These are phyloP conservation scores for Pandemis cinnamomeana DNA, from an alignment of 2,888 invertebrate genomes.

Conservation along the genomic window DNA sequence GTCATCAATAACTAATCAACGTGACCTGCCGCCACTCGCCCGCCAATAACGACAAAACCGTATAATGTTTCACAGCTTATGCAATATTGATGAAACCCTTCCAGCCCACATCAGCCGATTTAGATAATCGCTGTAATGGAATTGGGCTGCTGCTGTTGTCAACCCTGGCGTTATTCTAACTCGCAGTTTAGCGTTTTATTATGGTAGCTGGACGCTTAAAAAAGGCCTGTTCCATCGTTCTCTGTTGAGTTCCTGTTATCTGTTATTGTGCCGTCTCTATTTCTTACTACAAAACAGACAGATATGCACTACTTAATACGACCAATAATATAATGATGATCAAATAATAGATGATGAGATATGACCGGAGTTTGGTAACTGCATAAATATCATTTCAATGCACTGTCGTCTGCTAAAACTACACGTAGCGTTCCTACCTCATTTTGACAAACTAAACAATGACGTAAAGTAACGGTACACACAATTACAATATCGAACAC, in stretches of 20 bases:
- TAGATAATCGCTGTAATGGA: conserved; percentile 49
- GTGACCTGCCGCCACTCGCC: conserved; percentile 53
- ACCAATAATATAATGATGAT: background rate
- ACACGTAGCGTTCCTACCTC: background rate
- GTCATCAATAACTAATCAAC: conserved; percentile 80
- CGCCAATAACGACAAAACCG: conserved; percentile 40
- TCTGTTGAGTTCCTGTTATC: no score
- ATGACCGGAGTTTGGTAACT: background rate
- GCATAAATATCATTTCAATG: background rate
- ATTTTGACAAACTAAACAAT: background rate
- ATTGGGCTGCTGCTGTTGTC: conserved; percentile 39
- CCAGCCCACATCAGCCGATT: conserved; percentile 51
- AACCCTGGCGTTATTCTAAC: conserved; percentile 22
- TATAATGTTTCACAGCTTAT: conserved; percentile 45
- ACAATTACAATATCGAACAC: conserved; percentile 1
- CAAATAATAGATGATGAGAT: background rate
- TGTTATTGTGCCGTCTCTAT: no score
- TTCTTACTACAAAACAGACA: no score
- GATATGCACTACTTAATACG: no score
- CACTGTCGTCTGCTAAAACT: background rate
- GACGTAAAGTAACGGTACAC: background rate
- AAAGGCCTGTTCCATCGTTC: no score
- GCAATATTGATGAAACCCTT: conserved; percentile 55
- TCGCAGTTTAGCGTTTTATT: background rate
- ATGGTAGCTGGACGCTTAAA: no score